Evolutionary conservation across 1,140 invertebrate species (phyloP).

Genomic region (Archegozetes longisetosus): DNA sequence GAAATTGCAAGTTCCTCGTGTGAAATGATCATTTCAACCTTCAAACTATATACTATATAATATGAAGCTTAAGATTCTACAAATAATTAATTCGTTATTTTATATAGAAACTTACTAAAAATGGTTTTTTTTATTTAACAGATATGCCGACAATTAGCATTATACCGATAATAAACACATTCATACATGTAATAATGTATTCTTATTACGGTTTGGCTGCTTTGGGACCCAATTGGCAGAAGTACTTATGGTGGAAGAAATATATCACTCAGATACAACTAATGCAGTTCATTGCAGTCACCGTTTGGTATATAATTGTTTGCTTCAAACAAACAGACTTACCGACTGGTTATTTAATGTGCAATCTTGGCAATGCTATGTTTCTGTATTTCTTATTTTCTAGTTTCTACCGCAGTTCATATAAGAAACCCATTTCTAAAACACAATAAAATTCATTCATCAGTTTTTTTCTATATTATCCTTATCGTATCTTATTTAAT

Average conservation of each 20-base stretch:
- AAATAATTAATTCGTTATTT: no score
- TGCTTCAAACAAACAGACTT: conserved; percentile 15
- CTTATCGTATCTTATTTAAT: no score
- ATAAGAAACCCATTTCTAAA: no score
- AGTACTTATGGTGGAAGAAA: conserved; percentile 39
- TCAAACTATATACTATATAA: no score
- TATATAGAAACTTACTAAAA: no score
- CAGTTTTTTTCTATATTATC: no score
- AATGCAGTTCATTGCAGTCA: conserved; percentile 34
- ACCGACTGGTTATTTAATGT: neutral
- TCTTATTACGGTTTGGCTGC: conserved; percentile 37
- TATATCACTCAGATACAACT: conserved; percentile 38
- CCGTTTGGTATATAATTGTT: conserved; percentile 18
- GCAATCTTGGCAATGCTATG: conserved; percentile 9
- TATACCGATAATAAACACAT: conserved; percentile 52
- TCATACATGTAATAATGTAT: conserved; percentile 51
- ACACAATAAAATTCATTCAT: no score
- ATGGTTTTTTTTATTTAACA: no score
- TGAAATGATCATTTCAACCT: no score
- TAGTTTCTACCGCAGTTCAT: conserved; percentile 12
- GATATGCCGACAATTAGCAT: conserved; percentile 3
- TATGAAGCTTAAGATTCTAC: no score
- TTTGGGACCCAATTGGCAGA: conserved; percentile 33
- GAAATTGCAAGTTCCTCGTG: no score
- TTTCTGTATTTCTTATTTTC: conserved; percentile 12